A percentile compares a stretch with the other conserved stretches of the same genome.
Evolutionary conservation across 2,113 vertebrate species (phyloP).

Genomic region (Serinus canaria): DNA sequence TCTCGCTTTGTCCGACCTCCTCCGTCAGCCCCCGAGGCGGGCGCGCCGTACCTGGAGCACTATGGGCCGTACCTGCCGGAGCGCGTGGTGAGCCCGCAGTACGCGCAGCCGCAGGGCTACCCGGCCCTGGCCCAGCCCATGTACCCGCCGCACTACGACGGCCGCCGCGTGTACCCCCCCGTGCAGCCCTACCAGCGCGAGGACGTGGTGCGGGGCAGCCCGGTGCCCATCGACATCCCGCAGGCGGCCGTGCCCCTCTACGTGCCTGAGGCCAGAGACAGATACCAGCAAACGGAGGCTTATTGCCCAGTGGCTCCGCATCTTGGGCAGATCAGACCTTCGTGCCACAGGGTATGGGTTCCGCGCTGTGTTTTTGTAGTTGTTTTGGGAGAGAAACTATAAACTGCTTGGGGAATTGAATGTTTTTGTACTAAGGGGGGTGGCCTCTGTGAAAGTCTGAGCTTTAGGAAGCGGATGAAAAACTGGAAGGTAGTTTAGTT

Average conservation of each 20-base stretch:
- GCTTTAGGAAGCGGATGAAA: background rate
- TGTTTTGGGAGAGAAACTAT: background rate
- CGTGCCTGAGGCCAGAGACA: conserved; percentile 83
- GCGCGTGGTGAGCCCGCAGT: conserved; percentile 80
- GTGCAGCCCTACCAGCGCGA: conserved; percentile 87
- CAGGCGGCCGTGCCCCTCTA: conserved; percentile 82
- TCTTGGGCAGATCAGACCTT: conserved; percentile 82
- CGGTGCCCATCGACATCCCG: conserved; percentile 87
- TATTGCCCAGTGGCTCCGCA: conserved; percentile 86
- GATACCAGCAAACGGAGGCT: conserved; percentile 81
- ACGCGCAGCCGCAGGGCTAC: conserved; percentile 83
- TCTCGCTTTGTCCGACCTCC: conserved; percentile 83
- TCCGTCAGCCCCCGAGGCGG: conserved; percentile 77
- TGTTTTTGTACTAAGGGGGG: background rate
- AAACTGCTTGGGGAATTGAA: background rate
- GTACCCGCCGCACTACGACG: conserved; percentile 87
- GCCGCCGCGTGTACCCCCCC: conserved; percentile 81
- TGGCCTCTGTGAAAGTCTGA: background rate
- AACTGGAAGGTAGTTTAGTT: background rate
- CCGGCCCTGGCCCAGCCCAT: conserved; percentile 73
- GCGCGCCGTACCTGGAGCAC: conserved; percentile 85
- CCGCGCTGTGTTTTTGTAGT: background rate
- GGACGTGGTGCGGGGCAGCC: conserved; percentile 87
- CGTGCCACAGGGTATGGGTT: conserved; percentile 84
- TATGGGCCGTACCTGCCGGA: conserved; percentile 88